These are phyloP conservation scores for Caerostris extrusa DNA, from an alignment of 1,140 invertebrate genomes.

Conservation along the genomic window DNA sequence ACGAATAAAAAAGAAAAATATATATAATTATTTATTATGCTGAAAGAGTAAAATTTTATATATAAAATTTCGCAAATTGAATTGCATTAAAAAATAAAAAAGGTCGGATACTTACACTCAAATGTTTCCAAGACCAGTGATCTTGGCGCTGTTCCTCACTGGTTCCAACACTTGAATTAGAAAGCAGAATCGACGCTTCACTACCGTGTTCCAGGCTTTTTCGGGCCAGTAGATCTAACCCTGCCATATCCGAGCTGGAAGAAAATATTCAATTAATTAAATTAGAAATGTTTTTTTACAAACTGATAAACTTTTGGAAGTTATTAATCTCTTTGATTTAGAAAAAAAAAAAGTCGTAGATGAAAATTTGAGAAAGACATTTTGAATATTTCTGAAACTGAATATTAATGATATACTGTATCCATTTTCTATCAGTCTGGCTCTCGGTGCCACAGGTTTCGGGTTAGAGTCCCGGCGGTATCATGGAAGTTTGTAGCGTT, in stretches of 20 bases:
- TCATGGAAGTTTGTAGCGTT: too few relatives aligned
- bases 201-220: conserved; percentile 73
- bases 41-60: too few relatives aligned
- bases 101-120: conserved; percentile 79
- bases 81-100: background rate
- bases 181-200: conserved; percentile 67
- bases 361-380: background rate
- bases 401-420: too few relatives aligned
- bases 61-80: too few relatives aligned
- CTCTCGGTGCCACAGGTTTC: too few relatives aligned
- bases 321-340: background rate
- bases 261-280: background rate
- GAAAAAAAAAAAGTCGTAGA: background rate
- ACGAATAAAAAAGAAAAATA: too few relatives aligned
- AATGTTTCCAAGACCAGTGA: conserved; percentile 80
- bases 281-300: background rate
- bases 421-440: too few relatives aligned
- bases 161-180: conserved; percentile 33
- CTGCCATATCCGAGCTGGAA: conserved; percentile 51
- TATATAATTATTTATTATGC: too few relatives aligned
- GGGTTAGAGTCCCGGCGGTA: too few relatives aligned
- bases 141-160: conserved; percentile 11
- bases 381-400: background rate
- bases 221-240: conserved; percentile 66
- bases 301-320: background rate